phyloP scores from a whole-genome alignment of 1,140 invertebrate species.

The Coelopa frigida region DNA sequence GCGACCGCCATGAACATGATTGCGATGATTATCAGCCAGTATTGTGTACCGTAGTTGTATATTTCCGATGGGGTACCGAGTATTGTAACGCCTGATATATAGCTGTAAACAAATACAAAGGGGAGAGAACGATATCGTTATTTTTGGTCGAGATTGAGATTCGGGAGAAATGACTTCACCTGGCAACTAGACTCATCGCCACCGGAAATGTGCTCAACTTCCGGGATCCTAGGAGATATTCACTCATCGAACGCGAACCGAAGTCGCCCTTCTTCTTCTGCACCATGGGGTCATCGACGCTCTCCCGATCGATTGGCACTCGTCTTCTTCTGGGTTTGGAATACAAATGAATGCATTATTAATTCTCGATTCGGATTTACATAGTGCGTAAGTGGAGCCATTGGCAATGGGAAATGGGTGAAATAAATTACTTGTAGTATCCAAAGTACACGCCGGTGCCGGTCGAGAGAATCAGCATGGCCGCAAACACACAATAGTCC shows the following conservation, averaged over 20 bases:
- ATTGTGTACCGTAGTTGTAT: conserved; percentile 77
- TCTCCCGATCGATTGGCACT: no score
- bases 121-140: conserved; percentile 14
- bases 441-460: conserved; percentile 69
- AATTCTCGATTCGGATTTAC: no score
- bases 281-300: no score
- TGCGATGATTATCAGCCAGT: conserved; percentile 66
- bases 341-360: no score
- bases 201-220: conserved; percentile 69
- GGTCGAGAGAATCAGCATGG: conserved; percentile 56
- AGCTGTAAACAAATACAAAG: conserved; percentile 50
- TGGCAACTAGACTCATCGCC: conserved; percentile 73
- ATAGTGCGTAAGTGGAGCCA: no score
- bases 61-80: conserved; percentile 82
- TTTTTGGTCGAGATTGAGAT: neutral
- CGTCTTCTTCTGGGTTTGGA: no score
- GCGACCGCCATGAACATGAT: conserved; percentile 59
- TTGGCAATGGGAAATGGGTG: no score
- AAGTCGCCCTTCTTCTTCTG: conserved; percentile 27
- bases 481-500: conserved; percentile 57
- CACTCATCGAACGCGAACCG: conserved; percentile 48
- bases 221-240: conserved; percentile 66
- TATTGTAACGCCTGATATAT: conserved; percentile 83
- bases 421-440: conserved; percentile 45
- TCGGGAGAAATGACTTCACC: conserved; percentile 47